Conservation (phyloP, 1,140 invertebrate genomes). For the Macrotrachela quadricornifera region DNA sequence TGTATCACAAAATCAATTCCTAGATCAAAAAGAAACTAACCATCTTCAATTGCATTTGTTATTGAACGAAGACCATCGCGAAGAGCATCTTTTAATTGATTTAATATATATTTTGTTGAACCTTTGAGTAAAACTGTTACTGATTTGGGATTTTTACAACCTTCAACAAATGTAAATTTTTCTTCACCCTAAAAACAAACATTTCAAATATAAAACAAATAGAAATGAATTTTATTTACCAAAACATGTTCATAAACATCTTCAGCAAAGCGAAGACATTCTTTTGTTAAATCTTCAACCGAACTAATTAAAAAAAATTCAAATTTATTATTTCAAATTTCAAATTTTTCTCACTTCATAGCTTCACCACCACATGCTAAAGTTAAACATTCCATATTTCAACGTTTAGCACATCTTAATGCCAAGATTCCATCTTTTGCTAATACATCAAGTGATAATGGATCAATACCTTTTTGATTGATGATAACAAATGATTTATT, state of each 20-base stretch:
- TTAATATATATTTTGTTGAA: slow-evolving; percentile 78
- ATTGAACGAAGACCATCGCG: slow-evolving; percentile 82
- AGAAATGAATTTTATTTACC: no score
- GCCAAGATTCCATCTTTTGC: slow-evolving; percentile 86
- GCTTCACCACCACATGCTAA: slow-evolving; percentile 88
- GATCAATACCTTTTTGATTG: slow-evolving; percentile 98
- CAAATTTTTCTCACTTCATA: no score
- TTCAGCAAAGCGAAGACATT: slow-evolving; percentile 72
- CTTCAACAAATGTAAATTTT: slow-evolving; percentile 89
- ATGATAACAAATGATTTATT: slow-evolving; percentile 80
- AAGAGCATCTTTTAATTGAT: slow-evolving; percentile 87
- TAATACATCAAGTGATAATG: slow-evolving; percentile 76
- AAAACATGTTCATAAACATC: slow-evolving; percentile 78
- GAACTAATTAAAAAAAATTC: slow-evolving; percentile 26
- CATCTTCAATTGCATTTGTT: slow-evolving; percentile 84
- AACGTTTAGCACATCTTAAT: slow-evolving; percentile 75
- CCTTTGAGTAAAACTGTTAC: slow-evolving; percentile 91
- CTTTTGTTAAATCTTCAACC: slow-evolving; percentile 34
- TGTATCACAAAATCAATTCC: no score
- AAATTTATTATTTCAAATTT: no score
- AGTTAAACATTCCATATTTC: slow-evolving; percentile 87
- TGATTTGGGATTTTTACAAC: slow-evolving; percentile 78
- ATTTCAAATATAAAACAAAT: not conserved
- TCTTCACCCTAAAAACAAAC: slow-evolving; percentile 58
- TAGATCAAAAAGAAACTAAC: slow-evolving; percentile 41